Base-by-base conservation (phyloP, 1,140 invertebrate species). In the Tribolium castaneum region DNA sequence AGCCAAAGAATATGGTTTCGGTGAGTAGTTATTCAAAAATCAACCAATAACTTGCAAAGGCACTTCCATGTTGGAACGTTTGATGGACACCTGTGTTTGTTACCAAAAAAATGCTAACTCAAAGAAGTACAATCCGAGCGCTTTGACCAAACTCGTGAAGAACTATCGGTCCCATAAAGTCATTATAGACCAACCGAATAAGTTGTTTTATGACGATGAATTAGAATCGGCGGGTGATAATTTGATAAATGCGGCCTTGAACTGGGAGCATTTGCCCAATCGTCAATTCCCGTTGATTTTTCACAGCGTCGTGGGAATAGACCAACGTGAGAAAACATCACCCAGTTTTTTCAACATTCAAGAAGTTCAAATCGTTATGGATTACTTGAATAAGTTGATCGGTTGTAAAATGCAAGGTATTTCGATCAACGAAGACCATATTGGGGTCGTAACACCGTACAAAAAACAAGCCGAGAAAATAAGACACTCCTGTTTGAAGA, bases 401-500 rank as follows among this genome's bases (percentile, higher is more conserved):
- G 87, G 90, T 49, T 88, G 88, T 14, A 59, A 66, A 62, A 83
- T 96, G 1, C 93, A 91, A 83, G 90, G 91, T 39, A 87, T 86
- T 51, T 89, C 91, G 34, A 81, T 97, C 6, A 84, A 78, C 0
- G 86, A 90, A 74, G 87, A 92, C 71, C 92, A 97, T 82, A 94
- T 98, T 85, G 97, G 97, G 3, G 93, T 99, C 70, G 95, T 99
- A 54, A 94, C 96, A 6, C 97, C 97, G 0, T 99, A 99, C 86
- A 87, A 92, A 78, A 95, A 95, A 86, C 97, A 99, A 90, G 95
- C 95, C 3, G 89, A 90, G 80, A 93, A 95, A 86, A 91, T 97
- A 22, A 87, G 90, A 66, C 82, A 90, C 4, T 82, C 94, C 30
- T 89, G 96, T 34, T 86, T 88, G 9, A 90, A 91, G 1, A 87